A percentile compares a stretch with the other conserved stretches of the same genome.
Evolutionary conservation across 2,797 vertebrate genomes (phyloP).

Genomic region (Agapornis canus): DNA sequence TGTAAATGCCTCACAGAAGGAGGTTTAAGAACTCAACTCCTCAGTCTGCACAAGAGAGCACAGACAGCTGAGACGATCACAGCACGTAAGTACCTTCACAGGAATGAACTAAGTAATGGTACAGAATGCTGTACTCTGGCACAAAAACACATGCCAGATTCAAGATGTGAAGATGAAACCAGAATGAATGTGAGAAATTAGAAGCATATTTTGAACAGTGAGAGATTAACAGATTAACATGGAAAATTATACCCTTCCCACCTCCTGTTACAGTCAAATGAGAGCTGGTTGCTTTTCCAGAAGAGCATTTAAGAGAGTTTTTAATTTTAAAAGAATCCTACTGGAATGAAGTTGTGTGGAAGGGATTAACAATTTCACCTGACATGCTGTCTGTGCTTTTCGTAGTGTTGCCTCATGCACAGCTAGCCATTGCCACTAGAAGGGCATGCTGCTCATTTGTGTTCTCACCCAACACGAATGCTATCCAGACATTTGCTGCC

Average conservation of each 20-base stretch:
- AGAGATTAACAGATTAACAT: background rate
- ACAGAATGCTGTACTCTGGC: background rate
- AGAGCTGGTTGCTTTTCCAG: background rate
- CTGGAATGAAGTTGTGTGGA: background rate
- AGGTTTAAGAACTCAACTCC: background rate
- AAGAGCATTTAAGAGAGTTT: background rate
- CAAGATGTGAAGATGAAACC: background rate
- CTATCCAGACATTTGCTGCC: background rate
- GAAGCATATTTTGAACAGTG: background rate
- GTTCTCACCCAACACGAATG: background rate
- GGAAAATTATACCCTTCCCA: background rate
- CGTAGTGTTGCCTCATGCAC: rapidly evolving
- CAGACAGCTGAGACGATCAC: background rate
- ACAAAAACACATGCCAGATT: background rate
- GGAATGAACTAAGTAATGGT: background rate
- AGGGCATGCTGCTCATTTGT: background rate
- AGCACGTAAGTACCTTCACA: background rate
- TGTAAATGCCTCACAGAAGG: background rate
- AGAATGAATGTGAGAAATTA: background rate
- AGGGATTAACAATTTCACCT: background rate
- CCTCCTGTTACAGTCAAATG: background rate
- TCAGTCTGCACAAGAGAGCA: background rate
- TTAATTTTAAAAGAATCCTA: background rate
- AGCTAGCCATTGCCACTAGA: background rate
- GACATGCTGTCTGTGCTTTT: background rate